Base-by-base conservation (phyloP, 92 coral and sea anemone species). In the Anthopleura xanthogrammica region DNA sequence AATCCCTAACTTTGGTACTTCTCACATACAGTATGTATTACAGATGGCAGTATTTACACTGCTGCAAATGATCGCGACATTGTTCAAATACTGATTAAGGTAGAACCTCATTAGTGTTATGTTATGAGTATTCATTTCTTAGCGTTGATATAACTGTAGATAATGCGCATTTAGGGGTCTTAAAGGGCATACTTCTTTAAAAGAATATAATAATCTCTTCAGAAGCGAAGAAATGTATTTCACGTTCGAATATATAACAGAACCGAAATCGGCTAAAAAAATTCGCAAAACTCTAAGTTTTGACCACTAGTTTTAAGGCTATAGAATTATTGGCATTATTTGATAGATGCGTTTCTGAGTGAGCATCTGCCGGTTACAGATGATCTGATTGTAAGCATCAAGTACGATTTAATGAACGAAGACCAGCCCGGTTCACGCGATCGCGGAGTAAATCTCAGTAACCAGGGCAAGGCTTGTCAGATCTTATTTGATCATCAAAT, bases 101-200 rank as follows among this genome's bases (percentile, higher is more conserved):
- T 8, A 65, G 36, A 64, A 64, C 20, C 40, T 64, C 72, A 64
- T 64, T 36, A 68, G 74, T 68, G 74, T 11, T 3, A 68, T 68
- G 42, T 12, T 68, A 16, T 36, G 29, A 68, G 74, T 68, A 68
- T 68, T 68, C 74, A 68, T 68, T 20, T 19, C 74, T 24, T n/a
- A 68, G 16, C 74, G 74, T 10, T 12, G 74, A 68, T 68, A 36
- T 68, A 68, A 14, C 74, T 68, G 74, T 36, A 36, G 74, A 9
- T 68, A 68, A 68, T 68, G 41, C 40, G 5, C 42, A 68, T 36
- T 68, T 36, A 68, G 74, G 29, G 74, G 74, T 68, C 74, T 68
- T 68, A 68, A 22, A 13, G 41, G 74, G 74, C 74, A 29, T 8
- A 12, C 16, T 29, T 68, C 74, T 36, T 29, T 9, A 4, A 12